These are phyloP conservation scores for Loxodonta africana DNA, from an alignment of 2,113 vertebrate species.

Conservation along the genomic window DNA sequence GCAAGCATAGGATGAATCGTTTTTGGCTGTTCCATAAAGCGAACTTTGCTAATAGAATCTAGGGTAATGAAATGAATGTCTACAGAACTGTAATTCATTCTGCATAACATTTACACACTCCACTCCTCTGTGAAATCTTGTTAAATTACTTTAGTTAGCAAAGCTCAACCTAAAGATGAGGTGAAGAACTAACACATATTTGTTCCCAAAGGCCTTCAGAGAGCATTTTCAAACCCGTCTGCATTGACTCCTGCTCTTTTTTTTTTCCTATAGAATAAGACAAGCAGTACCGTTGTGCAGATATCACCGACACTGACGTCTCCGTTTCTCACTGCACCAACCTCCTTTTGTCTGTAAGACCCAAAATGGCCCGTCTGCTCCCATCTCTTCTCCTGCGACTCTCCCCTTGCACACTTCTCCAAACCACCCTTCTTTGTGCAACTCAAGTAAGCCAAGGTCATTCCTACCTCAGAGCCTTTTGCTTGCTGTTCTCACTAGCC, in stretches of 20 bases:
- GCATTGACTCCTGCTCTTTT: background rate
- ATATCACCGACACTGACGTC: background rate
- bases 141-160: constrained; percentile 61
- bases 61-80: constrained; percentile 57
- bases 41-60: constrained; percentile 68
- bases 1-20: constrained; percentile 25
- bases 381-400: background rate
- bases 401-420: background rate
- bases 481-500: background rate
- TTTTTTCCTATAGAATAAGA: background rate
- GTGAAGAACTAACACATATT: background rate
- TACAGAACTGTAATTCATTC: constrained; percentile 64
- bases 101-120: constrained; percentile 69
- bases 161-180: background rate
- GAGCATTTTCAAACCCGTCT: constrained; percentile 6
- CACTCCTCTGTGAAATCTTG: background rate
- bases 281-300: background rate
- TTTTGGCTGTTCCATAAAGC: background rate
- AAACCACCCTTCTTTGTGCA: background rate
- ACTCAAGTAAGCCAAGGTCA: background rate
- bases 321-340: background rate
- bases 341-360: background rate
- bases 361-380: fast-evolving
- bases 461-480: background rate
- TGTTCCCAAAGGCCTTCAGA: constrained; percentile 39